phyloP scores from a whole-genome alignment of 1,140 invertebrate species.

The Ganaspis sp. region DNA sequence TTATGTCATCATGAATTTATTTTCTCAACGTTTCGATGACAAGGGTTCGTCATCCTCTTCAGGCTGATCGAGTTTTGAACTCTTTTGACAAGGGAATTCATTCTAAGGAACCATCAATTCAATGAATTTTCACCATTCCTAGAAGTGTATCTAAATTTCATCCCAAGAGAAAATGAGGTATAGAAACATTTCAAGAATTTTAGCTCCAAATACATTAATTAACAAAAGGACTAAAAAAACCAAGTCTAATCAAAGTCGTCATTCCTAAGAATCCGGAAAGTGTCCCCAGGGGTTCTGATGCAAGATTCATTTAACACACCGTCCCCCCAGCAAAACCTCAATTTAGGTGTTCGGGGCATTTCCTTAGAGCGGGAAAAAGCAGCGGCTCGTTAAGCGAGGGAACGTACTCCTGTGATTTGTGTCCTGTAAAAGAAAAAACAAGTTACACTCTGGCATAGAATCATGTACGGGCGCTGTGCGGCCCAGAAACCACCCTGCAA shows the following conservation, averaged over 20 bases:
- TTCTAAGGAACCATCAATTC: too few relatives aligned
- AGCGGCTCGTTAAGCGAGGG: constrained; percentile 33
- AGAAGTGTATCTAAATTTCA: too few relatives aligned
- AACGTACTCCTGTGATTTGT: constrained; percentile 35
- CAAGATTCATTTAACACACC: constrained; percentile 5
- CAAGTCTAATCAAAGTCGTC: neutral
- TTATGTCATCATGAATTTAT: too few relatives aligned
- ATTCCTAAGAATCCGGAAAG: neutral
- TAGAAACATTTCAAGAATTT: too few relatives aligned
- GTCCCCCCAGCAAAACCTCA: neutral
- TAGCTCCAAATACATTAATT: too few relatives aligned
- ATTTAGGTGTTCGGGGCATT: constrained; percentile 36
- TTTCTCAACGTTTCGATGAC: too few relatives aligned
- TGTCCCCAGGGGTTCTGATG: neutral
- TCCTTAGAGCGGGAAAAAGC: constrained; percentile 31
- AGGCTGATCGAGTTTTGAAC: too few relatives aligned
- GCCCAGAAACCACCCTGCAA: constrained; percentile 16
- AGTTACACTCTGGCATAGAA: constrained; percentile 36
- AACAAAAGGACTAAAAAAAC: too few relatives aligned
- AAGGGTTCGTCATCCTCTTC: too few relatives aligned
- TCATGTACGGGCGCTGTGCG: constrained; percentile 30
- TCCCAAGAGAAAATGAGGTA: too few relatives aligned
- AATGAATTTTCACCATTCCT: too few relatives aligned
- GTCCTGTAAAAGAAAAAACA: constrained; percentile 38
- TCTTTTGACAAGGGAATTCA: too few relatives aligned